Percentiles rank a stretch among this genome's conserved stretches.
Conservation (phyloP, 2,113 vertebrate genomes). For the Oreochromis tanganicae region DNA sequence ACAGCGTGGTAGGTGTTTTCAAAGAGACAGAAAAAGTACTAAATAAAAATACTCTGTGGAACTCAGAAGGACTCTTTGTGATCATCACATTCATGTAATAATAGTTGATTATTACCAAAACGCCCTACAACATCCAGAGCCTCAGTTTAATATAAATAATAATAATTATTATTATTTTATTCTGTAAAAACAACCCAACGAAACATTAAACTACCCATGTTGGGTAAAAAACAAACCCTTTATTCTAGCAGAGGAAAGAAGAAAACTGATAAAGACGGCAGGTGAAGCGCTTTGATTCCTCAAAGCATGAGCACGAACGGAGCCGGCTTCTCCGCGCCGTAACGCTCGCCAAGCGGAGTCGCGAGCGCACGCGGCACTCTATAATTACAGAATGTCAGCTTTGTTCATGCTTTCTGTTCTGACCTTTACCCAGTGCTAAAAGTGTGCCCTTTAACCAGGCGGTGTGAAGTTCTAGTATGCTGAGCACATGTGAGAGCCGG, state of each 20-base stretch:
- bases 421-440: conserved; percentile 58
- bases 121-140: not conserved
- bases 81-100: not conserved
- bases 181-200: not conserved
- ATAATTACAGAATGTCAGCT: conserved; percentile 65
- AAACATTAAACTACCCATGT: not conserved
- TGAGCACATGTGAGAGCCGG: not conserved
- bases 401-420: conserved; percentile 51
- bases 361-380: not conserved
- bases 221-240: not conserved
- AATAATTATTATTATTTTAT: not conserved
- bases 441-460: conserved; percentile 49
- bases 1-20: not conserved
- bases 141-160: not conserved
- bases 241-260: not conserved
- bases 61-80: not conserved
- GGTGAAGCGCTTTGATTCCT: not conserved
- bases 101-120: not conserved
- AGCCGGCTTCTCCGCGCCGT: not conserved
- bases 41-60: not conserved
- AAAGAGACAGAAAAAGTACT: not conserved
- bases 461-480: not conserved
- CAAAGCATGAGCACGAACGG: not conserved
- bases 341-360: not conserved
- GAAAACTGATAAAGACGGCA: not conserved